phyloP scores from a whole-genome alignment of 2,797 vertebrate species.

The Hemibagrus guttatus region DNA sequence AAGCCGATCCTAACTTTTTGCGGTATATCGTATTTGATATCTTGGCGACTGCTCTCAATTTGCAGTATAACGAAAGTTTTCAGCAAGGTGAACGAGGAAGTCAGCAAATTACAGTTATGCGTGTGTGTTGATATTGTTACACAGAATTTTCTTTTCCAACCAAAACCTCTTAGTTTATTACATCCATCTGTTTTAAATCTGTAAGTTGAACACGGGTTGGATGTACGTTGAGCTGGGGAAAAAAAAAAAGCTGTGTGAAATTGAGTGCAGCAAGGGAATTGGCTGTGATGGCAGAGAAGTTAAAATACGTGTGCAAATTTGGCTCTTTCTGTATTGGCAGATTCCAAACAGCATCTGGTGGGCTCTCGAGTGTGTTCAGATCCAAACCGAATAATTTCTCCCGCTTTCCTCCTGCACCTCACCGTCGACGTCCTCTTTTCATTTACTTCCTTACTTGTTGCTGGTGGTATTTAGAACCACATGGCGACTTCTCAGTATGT shows the following conservation, averaged over 20 bases:
- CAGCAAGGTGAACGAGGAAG: slow-evolving; percentile 10
- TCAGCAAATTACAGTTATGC: slow-evolving; percentile 4
- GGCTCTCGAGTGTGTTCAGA: slow-evolving; percentile 72
- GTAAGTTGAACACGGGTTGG: slow-evolving; percentile 21
- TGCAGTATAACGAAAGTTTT: neutral
- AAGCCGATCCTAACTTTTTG: neutral
- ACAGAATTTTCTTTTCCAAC: neutral
- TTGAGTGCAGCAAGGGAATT: slow-evolving; percentile 30
- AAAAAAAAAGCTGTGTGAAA: neutral
- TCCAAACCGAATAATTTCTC: slow-evolving; percentile 72
- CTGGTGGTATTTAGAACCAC: slow-evolving; percentile 70
- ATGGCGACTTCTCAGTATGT: slow-evolving; percentile 72
- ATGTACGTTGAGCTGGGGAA: neutral
- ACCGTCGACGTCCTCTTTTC: slow-evolving; percentile 31
- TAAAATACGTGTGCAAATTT: slow-evolving; percentile 34
- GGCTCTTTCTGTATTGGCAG: slow-evolving; percentile 70
- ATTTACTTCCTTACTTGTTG: slow-evolving; percentile 60
- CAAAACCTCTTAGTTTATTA: slow-evolving; percentile 31
- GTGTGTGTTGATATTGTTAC: slow-evolving; percentile 6
- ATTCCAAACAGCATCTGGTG: slow-evolving; percentile 82
- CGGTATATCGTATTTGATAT: neutral
- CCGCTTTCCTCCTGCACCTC: neutral
- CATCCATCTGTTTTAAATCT: slow-evolving; percentile 29
- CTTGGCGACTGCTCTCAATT: neutral
- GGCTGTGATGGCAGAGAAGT: slow-evolving; percentile 15